Evolutionary conservation across 2,113 vertebrate genomes (phyloP), one percentile per base, ranked within the genome.

Genomic region (Elanus axillaris): DNA sequence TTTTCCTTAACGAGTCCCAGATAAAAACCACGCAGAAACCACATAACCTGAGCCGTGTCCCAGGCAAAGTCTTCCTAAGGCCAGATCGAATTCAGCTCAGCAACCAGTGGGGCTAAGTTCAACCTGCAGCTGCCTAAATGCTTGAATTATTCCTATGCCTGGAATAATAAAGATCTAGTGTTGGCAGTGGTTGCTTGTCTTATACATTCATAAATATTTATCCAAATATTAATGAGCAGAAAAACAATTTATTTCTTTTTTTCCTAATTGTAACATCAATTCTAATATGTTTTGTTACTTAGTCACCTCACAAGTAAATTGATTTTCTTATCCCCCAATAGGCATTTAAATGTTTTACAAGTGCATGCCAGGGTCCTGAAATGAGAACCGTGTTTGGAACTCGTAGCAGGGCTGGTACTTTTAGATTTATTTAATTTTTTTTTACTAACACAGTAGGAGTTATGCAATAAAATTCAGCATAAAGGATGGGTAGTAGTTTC

Each of bases 211-310:
- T 71, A 93, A 94, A 91, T 71, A 77, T 86, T 67, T 87, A 92
- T 94, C 88, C 88, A 86, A 87, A 94, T 91, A 62, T 89, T 95
- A 84, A 86, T 87, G 96, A 92, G 38, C 62, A 86, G 74, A 85
- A 91, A 97, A 94, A 84, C 87, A 83, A 93, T 94, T 95, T 96
- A 95, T 97, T 97, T 95, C 71, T 93, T 95, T 90, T 96, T 96
- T 96, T 92, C 80, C 91, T 97, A 96, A 97, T 94, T 96, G 94
- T 96, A 97, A 97, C 95, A 96, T 97, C 93, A 96, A 97, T 97
- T 97, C 87, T 94, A 88, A 86, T 88, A 86, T 31, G 88, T 91
- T 93, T 93, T 78, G 66, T 90, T 95, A 84, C 82, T 74, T 85
- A 94, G 89, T 96, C 95, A 69, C 7, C 64, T 52, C 56, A 77